phyloP scores from a whole-genome alignment of 2,113 vertebrate genomes.

The Oenanthe melanoleuca region DNA sequence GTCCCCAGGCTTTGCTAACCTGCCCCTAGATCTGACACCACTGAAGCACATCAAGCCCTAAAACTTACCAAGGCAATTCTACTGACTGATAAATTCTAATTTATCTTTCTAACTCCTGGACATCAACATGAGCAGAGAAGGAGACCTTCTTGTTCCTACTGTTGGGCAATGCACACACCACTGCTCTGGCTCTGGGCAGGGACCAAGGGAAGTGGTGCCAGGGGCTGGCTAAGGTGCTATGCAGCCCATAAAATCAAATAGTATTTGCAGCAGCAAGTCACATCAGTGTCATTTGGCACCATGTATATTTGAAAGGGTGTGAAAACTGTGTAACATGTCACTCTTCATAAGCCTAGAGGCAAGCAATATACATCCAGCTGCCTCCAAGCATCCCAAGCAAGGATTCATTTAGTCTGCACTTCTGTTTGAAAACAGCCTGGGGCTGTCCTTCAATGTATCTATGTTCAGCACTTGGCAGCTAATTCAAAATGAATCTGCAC shows the following conservation, averaged over 20 bases:
- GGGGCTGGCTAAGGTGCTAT: background rate
- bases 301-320: background rate
- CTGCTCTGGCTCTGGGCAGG: background rate
- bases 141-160: background rate
- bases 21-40: background rate
- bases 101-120: background rate
- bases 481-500: background rate
- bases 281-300: background rate
- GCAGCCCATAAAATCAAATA: background rate
- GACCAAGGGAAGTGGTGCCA: background rate
- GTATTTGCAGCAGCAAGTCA: background rate
- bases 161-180: background rate
- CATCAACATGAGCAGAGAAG: background rate
- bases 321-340: background rate
- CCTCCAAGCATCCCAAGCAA: slow-evolving; percentile 21
- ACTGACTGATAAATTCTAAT: background rate
- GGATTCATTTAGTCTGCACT: slow-evolving; percentile 17
- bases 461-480: background rate
- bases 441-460: background rate
- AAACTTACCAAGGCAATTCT: background rate
- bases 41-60: background rate
- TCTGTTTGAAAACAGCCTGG: slow-evolving; percentile 54
- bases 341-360: background rate
- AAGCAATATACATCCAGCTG: slow-evolving; percentile 28
- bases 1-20: background rate